Evolutionary conservation across 2,888 invertebrate genomes (phyloP), one percentile per base, ranked within the genome.

Genomic region (Panzeria rudis): DNA sequence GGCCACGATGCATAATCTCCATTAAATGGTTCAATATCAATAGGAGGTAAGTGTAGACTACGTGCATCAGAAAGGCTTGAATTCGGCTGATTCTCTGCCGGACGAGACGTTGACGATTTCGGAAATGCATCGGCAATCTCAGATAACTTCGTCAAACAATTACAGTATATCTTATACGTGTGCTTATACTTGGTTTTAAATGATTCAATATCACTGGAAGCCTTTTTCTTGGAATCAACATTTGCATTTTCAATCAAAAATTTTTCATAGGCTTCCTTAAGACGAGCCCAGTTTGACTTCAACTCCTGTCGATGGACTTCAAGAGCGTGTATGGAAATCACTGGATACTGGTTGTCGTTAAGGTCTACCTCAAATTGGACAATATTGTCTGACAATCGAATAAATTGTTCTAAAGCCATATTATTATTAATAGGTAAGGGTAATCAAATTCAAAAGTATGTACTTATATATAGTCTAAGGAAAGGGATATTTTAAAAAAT

Each of bases 401-500:
- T 47, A 32, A 66, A 66, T 11, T 47, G 47, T 20, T 66, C 29
- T 17, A 32, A 29, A 20, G 66, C 29, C 66, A 66, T 66, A n/a
- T 64, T 64, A 17, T 0, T 17, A 17, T 17, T 17, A 47, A 47
- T 47, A 47, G 17, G 8, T 41, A 9, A 41, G 41, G 41, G 13
- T 32, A 32, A 6, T 32, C 32, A 32, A 32, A 32, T 32, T 32
- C 32, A 32, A 32, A 32, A 32, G 32, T 5, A 32, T 6, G 32
- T 32, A 32, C 3, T 32, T 3, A 32, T 32, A 5, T 32, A 3
- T 32, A 6, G 4, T 32, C 2, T 9, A 41, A 41, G 9, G 41
- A 41, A 41, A 41, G 41, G 1, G 41, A 2, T 41, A 41, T 9
- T 41, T 41, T 41, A 17, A 17, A 17, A n/a, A 47, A 4, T 17